These are phyloP conservation scores for Trachymyrmex cornetzi DNA, from an alignment of 1,140 invertebrate genomes.

Conservation along the genomic window DNA sequence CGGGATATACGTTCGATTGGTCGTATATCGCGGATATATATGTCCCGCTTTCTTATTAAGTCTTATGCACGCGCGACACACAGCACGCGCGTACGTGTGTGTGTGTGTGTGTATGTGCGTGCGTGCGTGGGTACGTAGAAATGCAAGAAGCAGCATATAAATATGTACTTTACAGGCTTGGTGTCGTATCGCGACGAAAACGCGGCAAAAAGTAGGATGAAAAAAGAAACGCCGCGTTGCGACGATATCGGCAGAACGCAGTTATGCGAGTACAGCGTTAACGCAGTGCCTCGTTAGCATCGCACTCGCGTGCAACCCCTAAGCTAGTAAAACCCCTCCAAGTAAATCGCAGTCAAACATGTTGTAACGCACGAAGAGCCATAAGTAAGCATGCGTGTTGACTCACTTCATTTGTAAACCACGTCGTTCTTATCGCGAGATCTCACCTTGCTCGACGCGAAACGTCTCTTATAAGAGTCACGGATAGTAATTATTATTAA, in stretches of 20 bases:
- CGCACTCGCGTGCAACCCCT: conserved; percentile 18
- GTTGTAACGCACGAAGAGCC: not conserved
- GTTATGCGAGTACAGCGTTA: conserved; percentile 22
- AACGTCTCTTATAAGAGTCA: not conserved
- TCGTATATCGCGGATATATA: conserved; percentile 47
- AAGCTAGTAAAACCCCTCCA: conserved; percentile 13
- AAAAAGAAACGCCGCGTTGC: not conserved
- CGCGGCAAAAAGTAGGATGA: not conserved
- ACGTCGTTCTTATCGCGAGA: not conserved
- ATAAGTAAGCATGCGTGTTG: not conserved
- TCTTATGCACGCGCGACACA: not conserved
- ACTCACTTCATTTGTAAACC: conserved; percentile 4
- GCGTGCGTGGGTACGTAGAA: not conserved
- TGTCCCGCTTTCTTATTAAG: conserved; percentile 52
- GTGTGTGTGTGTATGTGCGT: too few relatives aligned
- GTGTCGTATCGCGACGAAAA: not conserved
- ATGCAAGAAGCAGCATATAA: not conserved
- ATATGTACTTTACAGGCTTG: conserved; percentile 9
- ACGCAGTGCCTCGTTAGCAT: conserved; percentile 45
- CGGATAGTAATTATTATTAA: conserved; percentile 40
- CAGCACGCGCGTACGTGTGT: too few relatives aligned
- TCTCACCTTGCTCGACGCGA: not conserved
- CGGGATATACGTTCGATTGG: conserved; percentile 33
- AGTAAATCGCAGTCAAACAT: conserved; percentile 40
- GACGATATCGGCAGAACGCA: not conserved